Evolutionary conservation across 2,797 vertebrate species (phyloP), one percentile per base, ranked within the genome.

Genomic region (Sebastes iracundus): DNA sequence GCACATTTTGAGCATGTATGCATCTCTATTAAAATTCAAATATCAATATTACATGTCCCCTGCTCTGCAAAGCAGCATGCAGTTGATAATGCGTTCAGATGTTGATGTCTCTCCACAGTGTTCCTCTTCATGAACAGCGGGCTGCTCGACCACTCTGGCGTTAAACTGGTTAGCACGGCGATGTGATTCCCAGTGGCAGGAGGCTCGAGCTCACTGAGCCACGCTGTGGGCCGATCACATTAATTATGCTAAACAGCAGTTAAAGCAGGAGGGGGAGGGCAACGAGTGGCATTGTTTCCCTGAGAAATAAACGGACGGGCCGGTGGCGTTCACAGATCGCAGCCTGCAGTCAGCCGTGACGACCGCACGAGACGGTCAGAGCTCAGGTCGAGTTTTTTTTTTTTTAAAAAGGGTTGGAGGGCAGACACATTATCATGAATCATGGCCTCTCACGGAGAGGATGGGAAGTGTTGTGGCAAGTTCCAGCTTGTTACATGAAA

Each of bases 161-260:
- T 77, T 63, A 67, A 61, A 82, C 27, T 10, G 42, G 81, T 81
- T 83, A 77, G 22, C 22, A 0, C 3, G 28, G 59, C 68, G 87
- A 90, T 72, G 85, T 92, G 95, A 95, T 94, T 83, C 88, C 90
- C 84, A 46, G 87, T 90, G 95, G 94, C 95, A 95, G 94, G 72
- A 92, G 87, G 90, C 90, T 84, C 25, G 62, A 76, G 87, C 80
- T 77, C 84, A 25, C 78, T 78, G 87, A 88, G 89, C 81, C 80
- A 85, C 81, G 88, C 93, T 93, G 88, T 92, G 87, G 87, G 77
- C 89, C 92, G 88, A 94, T 97, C 96, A 96, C 94, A 96, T 97
- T 95, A 96, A 97, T 97, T 97, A 97, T 97, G 96, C 82, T 96
- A 96, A 97, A 93, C 85, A 95, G 92, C 70, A 75, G 87, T 85